These are phyloP conservation scores for Cossypha niveicapilla DNA, from an alignment of 2,797 vertebrate genomes.

Conservation along the genomic window DNA sequence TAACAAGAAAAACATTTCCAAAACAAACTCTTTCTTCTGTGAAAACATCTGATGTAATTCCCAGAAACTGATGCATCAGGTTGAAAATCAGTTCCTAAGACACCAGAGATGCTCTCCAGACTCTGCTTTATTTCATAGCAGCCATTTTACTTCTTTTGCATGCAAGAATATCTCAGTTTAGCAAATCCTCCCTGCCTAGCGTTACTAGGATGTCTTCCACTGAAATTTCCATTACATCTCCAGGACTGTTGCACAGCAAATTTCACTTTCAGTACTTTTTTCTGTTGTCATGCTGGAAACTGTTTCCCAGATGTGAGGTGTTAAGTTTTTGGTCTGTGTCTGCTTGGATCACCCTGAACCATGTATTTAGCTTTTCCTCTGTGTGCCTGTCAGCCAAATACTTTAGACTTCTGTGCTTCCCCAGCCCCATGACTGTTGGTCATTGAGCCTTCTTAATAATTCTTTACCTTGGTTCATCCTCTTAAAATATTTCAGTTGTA, in stretches of 20 bases:
- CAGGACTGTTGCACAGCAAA: background rate
- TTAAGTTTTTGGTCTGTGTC: background rate
- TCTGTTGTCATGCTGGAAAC: background rate
- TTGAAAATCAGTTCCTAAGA: conserved; percentile 12
- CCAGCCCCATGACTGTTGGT: background rate
- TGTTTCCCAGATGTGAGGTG: background rate
- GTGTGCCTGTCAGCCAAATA: background rate
- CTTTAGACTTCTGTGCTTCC: background rate
- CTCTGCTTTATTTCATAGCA: background rate
- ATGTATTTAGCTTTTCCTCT: background rate
- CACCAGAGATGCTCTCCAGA: background rate
- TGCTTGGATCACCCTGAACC: background rate
- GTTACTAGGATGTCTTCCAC: background rate
- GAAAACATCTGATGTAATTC: conserved; percentile 61
- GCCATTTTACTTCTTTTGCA: background rate
- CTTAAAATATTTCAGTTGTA: background rate
- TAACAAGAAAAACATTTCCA: conserved; percentile 40
- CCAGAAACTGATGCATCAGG: conserved; percentile 3
- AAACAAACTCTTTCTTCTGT: conserved; percentile 32
- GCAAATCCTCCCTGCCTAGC: background rate
- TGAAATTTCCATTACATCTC: background rate
- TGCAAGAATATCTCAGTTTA: background rate
- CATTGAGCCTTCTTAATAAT: background rate
- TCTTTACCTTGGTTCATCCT: background rate
- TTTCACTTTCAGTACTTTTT: background rate